phyloP scores from a whole-genome alignment of 2,113 vertebrate species.

The Microtus ochrogaster region DNA sequence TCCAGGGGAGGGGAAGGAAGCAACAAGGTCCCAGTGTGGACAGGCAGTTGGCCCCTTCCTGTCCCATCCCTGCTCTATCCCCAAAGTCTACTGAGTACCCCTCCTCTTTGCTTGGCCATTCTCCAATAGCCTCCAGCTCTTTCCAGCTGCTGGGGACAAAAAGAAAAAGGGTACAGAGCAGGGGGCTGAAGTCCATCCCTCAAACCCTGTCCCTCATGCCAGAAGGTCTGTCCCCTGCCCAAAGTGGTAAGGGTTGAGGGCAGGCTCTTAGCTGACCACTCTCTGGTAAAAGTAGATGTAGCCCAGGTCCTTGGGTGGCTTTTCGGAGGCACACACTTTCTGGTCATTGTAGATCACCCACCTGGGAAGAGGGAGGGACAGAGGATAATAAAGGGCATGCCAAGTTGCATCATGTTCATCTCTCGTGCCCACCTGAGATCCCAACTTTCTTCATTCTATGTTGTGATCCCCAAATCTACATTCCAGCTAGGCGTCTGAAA shows the following conservation, averaged over 20 bases:
- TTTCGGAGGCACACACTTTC: conserved; percentile 99
- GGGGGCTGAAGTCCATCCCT: conserved; percentile 51
- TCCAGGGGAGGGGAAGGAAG: conserved; percentile 56
- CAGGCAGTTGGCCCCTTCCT: conserved; percentile 62
- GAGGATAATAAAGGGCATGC: neutral
- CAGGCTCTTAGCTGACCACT: conserved; percentile 90
- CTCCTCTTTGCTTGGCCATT: conserved; percentile 62
- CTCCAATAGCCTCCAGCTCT: conserved; percentile 58
- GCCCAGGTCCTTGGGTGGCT: conserved; percentile 98
- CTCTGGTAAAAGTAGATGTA: conserved; percentile 99
- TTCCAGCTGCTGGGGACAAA: conserved; percentile 61
- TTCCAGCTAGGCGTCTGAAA: neutral
- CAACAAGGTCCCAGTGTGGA: conserved; percentile 67
- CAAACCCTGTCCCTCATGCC: conserved; percentile 53
- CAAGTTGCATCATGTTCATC: neutral
- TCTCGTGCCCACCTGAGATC: neutral
- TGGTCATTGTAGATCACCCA: conserved; percentile 99
- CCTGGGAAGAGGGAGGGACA: conserved; percentile 81
- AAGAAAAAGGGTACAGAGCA: conserved; percentile 69
- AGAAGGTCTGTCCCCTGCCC: conserved; percentile 60
- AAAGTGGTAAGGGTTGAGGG: conserved; percentile 46
- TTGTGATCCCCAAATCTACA: neutral
- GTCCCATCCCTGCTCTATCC: conserved; percentile 29
- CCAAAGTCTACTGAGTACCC: conserved; percentile 68
- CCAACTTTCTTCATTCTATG: neutral